Base-by-base conservation (phyloP, 2,113 vertebrate genomes). In the Eurystomus gularis region DNA sequence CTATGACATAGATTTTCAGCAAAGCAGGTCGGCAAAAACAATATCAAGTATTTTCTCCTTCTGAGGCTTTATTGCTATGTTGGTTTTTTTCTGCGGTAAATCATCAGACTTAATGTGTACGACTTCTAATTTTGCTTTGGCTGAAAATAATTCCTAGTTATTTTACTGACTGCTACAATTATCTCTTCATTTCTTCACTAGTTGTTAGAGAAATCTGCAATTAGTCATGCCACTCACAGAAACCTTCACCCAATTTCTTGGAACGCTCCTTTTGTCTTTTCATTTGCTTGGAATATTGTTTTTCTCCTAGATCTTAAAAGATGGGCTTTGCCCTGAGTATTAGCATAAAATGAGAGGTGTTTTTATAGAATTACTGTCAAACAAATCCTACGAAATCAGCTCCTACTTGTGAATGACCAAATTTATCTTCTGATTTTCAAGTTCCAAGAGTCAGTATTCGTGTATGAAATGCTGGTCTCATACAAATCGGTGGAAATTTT, bases 211-310 rank as follows among this genome's bases (percentile, higher is more conserved):
- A 94, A 92, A 86, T 93, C 49, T 79, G 70, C 93, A 85, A 13
- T 96, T 93, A 91, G 76, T 87, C 76, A 84, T 79, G 92, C 66
- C 90, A 57, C 80, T 94, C 73, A 69, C 33, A 87, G 94, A 80
- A 91, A 62, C 72, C 44, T 61, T 93, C 86, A 69, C 81, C 77
- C 92, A 62, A 95, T 94, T 89, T 94, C 70, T 54, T 82, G 61
- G 93, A 91, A 69, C 77, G 28, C 18, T 96, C n/a, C 83, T 61
- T 94, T 94, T 94, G 81, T 91, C 81, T 85, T 92, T 82, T 76
- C n/a, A 24, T 95, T 94, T 82, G 31, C 52, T 87, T 77, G 37
- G 37, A 92, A 93, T 76, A 57, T 76, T 92, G 44, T 58, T 95
- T 89, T 96, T 58, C 61, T 91, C 40, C 37, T 58, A 15, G 65